Evolutionary conservation across 2,888 invertebrate species (phyloP), one percentile per base, ranked within the genome.

Genomic region (Cacoxenus indagator): DNA sequence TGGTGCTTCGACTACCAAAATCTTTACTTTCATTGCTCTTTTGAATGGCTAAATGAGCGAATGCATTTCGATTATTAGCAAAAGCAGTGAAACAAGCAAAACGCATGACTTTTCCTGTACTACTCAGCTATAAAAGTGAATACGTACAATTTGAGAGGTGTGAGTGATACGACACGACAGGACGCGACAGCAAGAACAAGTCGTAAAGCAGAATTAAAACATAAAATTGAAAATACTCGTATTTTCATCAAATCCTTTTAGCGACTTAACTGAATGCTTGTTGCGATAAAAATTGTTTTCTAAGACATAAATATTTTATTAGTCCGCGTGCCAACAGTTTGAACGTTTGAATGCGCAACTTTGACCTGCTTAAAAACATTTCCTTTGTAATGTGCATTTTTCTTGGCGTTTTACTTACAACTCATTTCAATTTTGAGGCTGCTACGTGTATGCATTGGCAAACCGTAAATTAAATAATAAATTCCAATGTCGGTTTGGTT

Each of bases 381-480:
- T 37, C 9, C 1, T 37, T 14, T 8, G 37, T 37, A 14, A 37
- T 8, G 37, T 37, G 11, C 27, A 57, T 29, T 54, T 54, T 24
- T 54, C 8, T 5, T 6, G 11, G 22, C 24, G 22, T 54, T 22
- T 54, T 24, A 4, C 14, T 9, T 24, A 54, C 14, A 54, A 8
- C 14, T 26, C 22, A 2, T 22, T 26, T 5, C 22, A 19, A 43
- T n/a, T 43, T 51, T 9, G 51, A 11, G 17, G 6, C 73, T 19
- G 57, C 1, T n/a, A 54, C 57, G 37, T 65, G 51, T 65, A 57
- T 66, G 55, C 65, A 73, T 65, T 71, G 71, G 64, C 71, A 46
- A 68, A 67, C 71, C 74, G 68, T 73, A 74, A 74, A 74, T 74
- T 73, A 74, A 74, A 74, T 71, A 71, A 74, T 74, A 74, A 74